Conservation (phyloP, 2,113 vertebrate species). For the Zosterops japonicus region DNA sequence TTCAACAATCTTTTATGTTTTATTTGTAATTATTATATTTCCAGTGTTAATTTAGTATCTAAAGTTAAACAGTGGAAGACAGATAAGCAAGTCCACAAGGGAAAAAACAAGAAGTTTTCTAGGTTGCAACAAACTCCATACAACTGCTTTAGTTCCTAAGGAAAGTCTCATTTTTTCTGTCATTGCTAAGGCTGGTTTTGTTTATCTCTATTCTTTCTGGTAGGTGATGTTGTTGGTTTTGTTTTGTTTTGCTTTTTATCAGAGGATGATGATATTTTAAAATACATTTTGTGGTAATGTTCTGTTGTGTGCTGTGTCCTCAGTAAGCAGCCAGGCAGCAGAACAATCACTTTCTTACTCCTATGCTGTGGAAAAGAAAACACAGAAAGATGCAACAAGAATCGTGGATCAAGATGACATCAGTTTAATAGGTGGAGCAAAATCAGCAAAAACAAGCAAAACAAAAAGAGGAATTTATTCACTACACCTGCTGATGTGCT, state of each 20-base stretch:
- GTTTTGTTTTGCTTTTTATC: too few relatives aligned
- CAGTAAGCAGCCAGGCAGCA: background rate
- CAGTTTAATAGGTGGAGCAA: background rate
- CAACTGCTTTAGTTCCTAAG: background rate
- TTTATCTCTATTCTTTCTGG: background rate
- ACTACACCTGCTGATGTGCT: background rate
- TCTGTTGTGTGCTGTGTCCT: background rate
- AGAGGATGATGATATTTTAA: background rate
- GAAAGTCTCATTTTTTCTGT: background rate
- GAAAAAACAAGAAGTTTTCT: background rate
- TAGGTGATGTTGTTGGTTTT: background rate
- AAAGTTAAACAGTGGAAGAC: background rate
- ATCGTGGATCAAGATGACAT: background rate
- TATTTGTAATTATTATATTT: background rate
- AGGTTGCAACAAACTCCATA: background rate
- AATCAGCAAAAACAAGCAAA: background rate
- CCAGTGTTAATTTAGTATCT: background rate
- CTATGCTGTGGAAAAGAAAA: background rate
- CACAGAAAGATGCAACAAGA: background rate
- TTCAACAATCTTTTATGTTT: background rate
- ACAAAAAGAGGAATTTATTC: background rate
- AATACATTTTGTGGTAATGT: background rate
- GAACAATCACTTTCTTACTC: accelerated
- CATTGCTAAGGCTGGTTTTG: background rate
- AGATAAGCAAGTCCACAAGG: background rate